These are phyloP conservation scores for Phragmatobia fuliginosa DNA, from an alignment of 2,888 invertebrate genomes.

Conservation along the genomic window DNA sequence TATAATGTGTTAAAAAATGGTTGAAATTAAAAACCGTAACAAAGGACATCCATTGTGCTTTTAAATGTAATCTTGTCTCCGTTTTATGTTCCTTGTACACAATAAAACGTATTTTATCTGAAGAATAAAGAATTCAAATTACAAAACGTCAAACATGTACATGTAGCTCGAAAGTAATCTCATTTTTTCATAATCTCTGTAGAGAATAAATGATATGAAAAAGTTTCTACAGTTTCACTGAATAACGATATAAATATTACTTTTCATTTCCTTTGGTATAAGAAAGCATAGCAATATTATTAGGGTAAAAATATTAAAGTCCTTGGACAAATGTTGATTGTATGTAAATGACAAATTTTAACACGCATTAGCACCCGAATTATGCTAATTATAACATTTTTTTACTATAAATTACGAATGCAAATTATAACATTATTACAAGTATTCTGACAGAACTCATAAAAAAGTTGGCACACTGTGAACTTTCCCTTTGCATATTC, in stretches of 20 bases:
- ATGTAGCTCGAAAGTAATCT: slow-evolving; percentile 20
- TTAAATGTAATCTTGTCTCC: slow-evolving; percentile 17
- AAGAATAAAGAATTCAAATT: slow-evolving; percentile 16
- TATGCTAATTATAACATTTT: slow-evolving; percentile 40
- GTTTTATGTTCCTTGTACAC: slow-evolving; percentile 17
- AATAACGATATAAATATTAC: slow-evolving; percentile 29
- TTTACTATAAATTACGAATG: slow-evolving; percentile 63
- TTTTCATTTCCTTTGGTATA: slow-evolving; percentile 32
- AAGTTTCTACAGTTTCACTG: slow-evolving; percentile 24
- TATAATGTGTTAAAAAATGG: no score
- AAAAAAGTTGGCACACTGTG: slow-evolving; percentile 76
- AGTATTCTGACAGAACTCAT: slow-evolving; percentile 78
- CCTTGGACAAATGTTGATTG: slow-evolving; percentile 32
- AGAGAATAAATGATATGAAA: slow-evolving; percentile 22
- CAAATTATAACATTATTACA: slow-evolving; percentile 76
- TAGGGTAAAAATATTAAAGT: slow-evolving; percentile 33
- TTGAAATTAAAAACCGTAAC: slow-evolving; percentile 6
- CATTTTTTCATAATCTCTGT: slow-evolving; percentile 14
- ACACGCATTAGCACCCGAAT: slow-evolving; percentile 45
- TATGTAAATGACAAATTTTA: slow-evolving; percentile 45
- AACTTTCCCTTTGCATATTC: slow-evolving; percentile 84
- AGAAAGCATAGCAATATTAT: slow-evolving; percentile 37
- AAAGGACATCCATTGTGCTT: slow-evolving; percentile 12
- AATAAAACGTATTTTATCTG: slow-evolving; percentile 18
- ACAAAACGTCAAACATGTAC: slow-evolving; percentile 14